These are phyloP conservation scores for Cephus cinctus DNA, from an alignment of 1,140 invertebrate genomes.

Conservation along the genomic window DNA sequence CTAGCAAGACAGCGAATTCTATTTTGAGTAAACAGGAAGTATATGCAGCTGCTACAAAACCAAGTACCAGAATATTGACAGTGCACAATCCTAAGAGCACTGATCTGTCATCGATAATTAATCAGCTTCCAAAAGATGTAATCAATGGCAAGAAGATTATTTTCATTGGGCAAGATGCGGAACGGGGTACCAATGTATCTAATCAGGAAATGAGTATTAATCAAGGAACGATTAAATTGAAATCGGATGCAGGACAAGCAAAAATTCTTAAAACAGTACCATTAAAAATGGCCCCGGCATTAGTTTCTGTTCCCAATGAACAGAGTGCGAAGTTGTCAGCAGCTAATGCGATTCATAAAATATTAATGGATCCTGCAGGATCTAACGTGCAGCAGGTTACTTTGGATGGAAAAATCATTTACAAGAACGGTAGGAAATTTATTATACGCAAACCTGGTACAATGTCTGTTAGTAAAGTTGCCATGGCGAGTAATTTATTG, in stretches of 20 bases:
- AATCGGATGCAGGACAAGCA: neutral
- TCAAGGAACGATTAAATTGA: neutral
- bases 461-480: neutral
- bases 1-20: neutral
- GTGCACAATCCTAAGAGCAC: conserved; percentile 31
- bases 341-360: neutral
- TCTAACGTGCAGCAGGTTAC: neutral
- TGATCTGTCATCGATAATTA: conserved; percentile 31
- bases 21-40: no score
- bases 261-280: conserved; percentile 1
- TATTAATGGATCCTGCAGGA: neutral
- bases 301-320: neutral
- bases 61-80: conserved; percentile 28
- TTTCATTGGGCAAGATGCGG: conserved; percentile 28
- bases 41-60: conserved; percentile 17
- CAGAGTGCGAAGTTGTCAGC: neutral
- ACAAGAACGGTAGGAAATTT: conserved; percentile 29
- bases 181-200: conserved; percentile 2
- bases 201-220: neutral
- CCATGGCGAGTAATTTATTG: no score
- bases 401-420: conserved; percentile 16
- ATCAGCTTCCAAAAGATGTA: conserved; percentile 30
- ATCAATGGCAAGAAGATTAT: conserved; percentile 35
- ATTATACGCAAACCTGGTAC: conserved; percentile 14
- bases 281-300: neutral